A percentile compares a stretch with the other conserved stretches of the same genome.
Conservation (phyloP, 2,888 invertebrate genomes). For the Amphipoea lucens region DNA sequence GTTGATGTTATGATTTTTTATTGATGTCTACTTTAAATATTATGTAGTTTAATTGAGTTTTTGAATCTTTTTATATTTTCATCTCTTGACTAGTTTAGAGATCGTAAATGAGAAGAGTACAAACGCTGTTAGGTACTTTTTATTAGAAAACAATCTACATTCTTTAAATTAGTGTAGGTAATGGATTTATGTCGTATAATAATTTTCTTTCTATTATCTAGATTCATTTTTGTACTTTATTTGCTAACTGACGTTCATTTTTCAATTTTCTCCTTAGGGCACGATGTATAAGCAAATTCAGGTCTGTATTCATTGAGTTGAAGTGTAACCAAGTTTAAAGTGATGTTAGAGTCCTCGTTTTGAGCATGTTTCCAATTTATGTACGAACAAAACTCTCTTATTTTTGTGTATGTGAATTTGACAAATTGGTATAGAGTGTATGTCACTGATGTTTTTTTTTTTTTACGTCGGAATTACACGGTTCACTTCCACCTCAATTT, state of each 20-base stretch:
- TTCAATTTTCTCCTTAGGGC: slow-evolving; percentile 87
- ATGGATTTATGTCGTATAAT: neutral
- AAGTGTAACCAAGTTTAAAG: slow-evolving; percentile 77
- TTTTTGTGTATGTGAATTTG: slow-evolving; percentile 69
- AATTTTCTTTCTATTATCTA: slow-evolving; percentile 30
- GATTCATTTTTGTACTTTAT: slow-evolving; percentile 50
- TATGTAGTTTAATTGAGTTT: slow-evolving; percentile 5
- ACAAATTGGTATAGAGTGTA: slow-evolving; percentile 54
- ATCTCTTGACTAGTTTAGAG: slow-evolving; percentile 10
- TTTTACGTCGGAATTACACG: slow-evolving; percentile 36
- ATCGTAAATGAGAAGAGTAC: neutral
- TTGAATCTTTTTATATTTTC: neutral
- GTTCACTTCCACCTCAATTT: slow-evolving; percentile 19
- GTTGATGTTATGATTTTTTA: neutral
- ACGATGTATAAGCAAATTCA: slow-evolving; percentile 90
- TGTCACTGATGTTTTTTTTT: slow-evolving; percentile 49
- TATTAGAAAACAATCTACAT: neutral
- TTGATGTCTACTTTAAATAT: slow-evolving; percentile 13
- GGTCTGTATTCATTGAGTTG: slow-evolving; percentile 86
- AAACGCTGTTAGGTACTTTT: neutral
- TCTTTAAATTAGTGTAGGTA: neutral
- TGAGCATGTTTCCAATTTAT: slow-evolving; percentile 77
- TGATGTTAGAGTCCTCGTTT: slow-evolving; percentile 81
- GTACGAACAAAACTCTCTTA: slow-evolving; percentile 60
- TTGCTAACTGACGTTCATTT: slow-evolving; percentile 74